Evolutionary conservation across 2,888 invertebrate genomes (phyloP).

Genomic region (Brenthis ino): DNA sequence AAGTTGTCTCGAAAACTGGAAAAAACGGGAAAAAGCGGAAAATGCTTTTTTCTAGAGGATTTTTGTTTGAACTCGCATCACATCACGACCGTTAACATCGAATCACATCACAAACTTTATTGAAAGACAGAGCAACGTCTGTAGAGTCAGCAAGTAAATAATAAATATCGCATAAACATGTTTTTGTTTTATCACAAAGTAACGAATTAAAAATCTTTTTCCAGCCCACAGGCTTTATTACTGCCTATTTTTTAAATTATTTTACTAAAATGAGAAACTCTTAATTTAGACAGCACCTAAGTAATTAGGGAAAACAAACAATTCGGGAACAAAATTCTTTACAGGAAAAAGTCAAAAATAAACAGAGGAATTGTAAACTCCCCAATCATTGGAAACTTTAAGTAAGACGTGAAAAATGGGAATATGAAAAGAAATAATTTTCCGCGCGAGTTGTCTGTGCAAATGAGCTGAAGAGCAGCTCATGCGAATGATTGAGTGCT

Average conservation of each 20-base stretch:
- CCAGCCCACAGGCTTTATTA: no score
- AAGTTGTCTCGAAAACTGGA: no score
- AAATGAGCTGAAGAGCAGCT: slow-evolving; percentile 80
- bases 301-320: slow-evolving; percentile 46
- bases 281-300: slow-evolving; percentile 23
- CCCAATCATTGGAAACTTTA: slow-evolving; percentile 68
- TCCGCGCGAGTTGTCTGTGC: slow-evolving; percentile 80
- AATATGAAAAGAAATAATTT: slow-evolving; percentile 83
- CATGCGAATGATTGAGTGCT: slow-evolving; percentile 80
- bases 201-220: no score
- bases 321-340: slow-evolving; percentile 43
- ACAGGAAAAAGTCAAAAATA: slow-evolving; percentile 56
- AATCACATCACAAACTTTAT: no score
- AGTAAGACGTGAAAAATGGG: slow-evolving; percentile 80
- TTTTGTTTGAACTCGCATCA: no score
- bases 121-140: no score
- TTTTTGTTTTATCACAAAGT: no score
- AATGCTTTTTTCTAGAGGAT: no score
- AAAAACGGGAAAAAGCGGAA: no score
- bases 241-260: neutral
- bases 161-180: no score
- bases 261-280: neutral
- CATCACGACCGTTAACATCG: no score
- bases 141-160: no score
- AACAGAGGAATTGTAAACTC: slow-evolving; percentile 64